Evolutionary conservation across 2,797 vertebrate species (phyloP).

Genomic region (Molossus molossus): DNA sequence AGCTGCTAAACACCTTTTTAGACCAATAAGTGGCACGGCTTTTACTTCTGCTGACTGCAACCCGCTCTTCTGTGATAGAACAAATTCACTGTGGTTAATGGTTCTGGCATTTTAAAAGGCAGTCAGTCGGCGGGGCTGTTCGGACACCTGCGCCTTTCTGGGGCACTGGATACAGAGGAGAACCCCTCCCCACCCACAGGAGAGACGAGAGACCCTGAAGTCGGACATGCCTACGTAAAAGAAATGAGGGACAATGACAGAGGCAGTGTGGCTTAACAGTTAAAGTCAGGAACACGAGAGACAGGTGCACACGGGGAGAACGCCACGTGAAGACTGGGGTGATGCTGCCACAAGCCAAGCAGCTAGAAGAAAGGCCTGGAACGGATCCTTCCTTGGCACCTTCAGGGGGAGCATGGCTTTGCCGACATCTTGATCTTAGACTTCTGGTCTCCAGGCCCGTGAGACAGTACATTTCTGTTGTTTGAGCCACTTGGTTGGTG

Average conservation of each 20-base stretch:
- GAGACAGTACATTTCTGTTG: neutral
- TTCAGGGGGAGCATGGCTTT: neutral
- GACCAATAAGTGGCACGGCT: constrained; percentile 68
- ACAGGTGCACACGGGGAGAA: neutral
- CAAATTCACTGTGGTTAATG: constrained; percentile 66
- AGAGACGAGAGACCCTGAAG: neutral
- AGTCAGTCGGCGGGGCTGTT: constrained; percentile 26
- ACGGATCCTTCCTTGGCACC: neutral
- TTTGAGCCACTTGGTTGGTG: neutral
- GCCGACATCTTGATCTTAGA: neutral
- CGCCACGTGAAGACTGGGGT: rapidly evolving
- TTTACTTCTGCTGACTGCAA: constrained; percentile 75
- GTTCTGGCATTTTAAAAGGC: constrained; percentile 77
- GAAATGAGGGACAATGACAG: neutral
- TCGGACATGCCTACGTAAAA: neutral
- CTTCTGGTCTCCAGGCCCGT: neutral
- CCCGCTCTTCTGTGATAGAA: constrained; percentile 59
- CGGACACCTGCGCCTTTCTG: neutral
- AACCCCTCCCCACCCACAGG: neutral
- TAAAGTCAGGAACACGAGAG: neutral
- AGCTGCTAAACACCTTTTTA: constrained; percentile 80
- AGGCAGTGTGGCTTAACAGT: neutral
- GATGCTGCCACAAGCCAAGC: neutral
- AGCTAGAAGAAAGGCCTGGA: neutral
- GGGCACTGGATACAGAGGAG: neutral